Base-by-base conservation (phyloP, 1,140 invertebrate species). In the Leptopilina boulardi region DNA sequence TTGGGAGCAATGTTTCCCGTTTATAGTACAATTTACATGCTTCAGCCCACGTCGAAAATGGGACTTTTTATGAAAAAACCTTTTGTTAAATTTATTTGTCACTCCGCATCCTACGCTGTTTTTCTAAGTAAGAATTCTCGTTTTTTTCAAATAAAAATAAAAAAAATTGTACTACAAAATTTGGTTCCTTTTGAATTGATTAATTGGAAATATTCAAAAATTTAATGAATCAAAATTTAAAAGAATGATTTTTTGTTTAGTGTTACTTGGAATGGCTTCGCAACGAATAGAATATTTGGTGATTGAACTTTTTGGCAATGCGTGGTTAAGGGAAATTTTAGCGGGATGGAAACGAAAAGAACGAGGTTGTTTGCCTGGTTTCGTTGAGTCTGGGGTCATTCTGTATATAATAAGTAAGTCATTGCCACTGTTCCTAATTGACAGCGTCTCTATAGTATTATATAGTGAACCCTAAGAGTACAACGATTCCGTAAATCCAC, bases 31-130 rank as follows among this genome's bases (percentile, higher is more conserved):
- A 94, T 96, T 59, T 97, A 97, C 87, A 96, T 98, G 93, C 83
- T 98, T n/a, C 92, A 94, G 0, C 97, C 97, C 0, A 94, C 94
- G 6, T 96, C 95, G 0, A 92, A 94, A 77, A 94, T 95, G 86
- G 97, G 95, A 19, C 89, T 93, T 75, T 96, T 96, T 83, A 95
- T 98, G 93, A 96, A 96, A 87, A 97, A 97, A 85, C 97, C 97
- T 0, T 98, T 98, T 87, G 96, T 98, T 84, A 98, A 98, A 89
- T 99, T 99, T 89, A 97, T 98, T 81, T 96, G 94, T 84, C 96
- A 98, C 86, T 97, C 96, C 5, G 94, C 95, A 3, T 97, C 96
- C 1, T 98, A 98, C 88, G 95, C 95, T 78, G 94, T 96, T 80
- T 98, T 98, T 89, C 92, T 98, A n/a, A 93, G 96, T 96, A 91